These are phyloP conservation scores for Gastracanthus pulcherrimus DNA, from an alignment of 2,888 invertebrate species.

Conservation along the genomic window DNA sequence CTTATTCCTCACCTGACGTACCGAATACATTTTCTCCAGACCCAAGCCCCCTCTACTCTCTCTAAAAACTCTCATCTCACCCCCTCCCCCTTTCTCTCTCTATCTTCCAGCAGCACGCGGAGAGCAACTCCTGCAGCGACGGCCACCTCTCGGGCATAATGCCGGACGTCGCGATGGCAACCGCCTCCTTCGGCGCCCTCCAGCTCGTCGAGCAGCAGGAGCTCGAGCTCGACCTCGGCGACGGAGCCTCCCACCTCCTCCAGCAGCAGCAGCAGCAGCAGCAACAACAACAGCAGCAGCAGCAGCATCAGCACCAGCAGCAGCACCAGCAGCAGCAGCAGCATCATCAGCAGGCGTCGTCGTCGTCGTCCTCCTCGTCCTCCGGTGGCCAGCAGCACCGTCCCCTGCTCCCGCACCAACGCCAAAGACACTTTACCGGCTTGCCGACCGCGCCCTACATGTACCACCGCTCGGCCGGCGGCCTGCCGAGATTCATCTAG, in stretches of 20 bases:
- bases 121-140: constrained; percentile 82
- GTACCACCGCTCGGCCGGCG: constrained; percentile 73
- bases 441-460: constrained; percentile 73
- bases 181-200: constrained; percentile 84
- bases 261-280: constrained; percentile 64
- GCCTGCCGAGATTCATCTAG: constrained; percentile 75
- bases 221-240: constrained; percentile 91
- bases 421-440: constrained; percentile 73
- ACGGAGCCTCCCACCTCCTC: constrained; percentile 86
- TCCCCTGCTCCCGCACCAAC: constrained; percentile 71
- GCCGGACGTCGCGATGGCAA: constrained; percentile 97
- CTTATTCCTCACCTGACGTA: no score
- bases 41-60: no score
- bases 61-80: neutral
- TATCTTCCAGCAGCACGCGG: constrained; percentile 75
- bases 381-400: constrained; percentile 71
- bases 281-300: constrained; percentile 5
- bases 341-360: constrained; percentile 71
- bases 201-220: constrained; percentile 82
- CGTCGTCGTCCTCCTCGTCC: constrained; percentile 63
- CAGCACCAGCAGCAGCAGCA: constrained; percentile 51
- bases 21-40: no score
- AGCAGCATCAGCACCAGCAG: constrained; percentile 61
- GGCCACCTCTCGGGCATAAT: constrained; percentile 89
- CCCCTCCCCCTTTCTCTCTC: neutral